Conservation (phyloP, 2,797 vertebrate species). For the Anabacerthia variegaticeps region DNA sequence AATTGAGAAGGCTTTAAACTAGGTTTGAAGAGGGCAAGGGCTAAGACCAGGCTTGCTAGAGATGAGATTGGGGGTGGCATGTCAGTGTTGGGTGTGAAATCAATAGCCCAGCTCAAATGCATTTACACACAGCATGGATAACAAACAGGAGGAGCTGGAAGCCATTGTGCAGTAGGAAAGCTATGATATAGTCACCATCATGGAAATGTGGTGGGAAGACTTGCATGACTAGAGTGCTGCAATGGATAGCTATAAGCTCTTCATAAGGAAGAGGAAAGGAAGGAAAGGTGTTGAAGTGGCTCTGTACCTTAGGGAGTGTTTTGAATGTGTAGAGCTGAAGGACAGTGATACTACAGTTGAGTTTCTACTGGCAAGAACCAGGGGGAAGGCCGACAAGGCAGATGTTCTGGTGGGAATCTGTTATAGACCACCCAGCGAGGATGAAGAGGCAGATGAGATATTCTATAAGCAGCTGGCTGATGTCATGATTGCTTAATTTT, state of each 20-base stretch:
- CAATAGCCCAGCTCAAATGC: not conserved
- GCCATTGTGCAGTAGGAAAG: not conserved
- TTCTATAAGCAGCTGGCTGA: not conserved
- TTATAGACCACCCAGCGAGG: not conserved
- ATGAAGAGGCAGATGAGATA: not conserved
- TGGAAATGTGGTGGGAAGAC: not conserved
- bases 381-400: not conserved
- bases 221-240: not conserved
- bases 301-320: fast-evolving
- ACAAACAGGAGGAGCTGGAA: not conserved
- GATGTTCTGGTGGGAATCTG: not conserved
- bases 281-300: not conserved
- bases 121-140: not conserved
- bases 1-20: not conserved
- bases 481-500: not conserved
- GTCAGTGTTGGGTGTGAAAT: not conserved
- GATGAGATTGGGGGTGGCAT: not conserved
- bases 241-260: not conserved
- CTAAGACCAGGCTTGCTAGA: not conserved
- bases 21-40: not conserved
- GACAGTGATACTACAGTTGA: fast-evolving
- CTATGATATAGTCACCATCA: not conserved
- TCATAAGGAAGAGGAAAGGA: not conserved
- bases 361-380: not conserved
- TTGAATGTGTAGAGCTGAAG: not conserved